A percentile compares a stretch with the other conserved stretches of the same genome.
phyloP scores from a whole-genome alignment of 2,888 invertebrate species.

The Anarsia innoxiella region DNA sequence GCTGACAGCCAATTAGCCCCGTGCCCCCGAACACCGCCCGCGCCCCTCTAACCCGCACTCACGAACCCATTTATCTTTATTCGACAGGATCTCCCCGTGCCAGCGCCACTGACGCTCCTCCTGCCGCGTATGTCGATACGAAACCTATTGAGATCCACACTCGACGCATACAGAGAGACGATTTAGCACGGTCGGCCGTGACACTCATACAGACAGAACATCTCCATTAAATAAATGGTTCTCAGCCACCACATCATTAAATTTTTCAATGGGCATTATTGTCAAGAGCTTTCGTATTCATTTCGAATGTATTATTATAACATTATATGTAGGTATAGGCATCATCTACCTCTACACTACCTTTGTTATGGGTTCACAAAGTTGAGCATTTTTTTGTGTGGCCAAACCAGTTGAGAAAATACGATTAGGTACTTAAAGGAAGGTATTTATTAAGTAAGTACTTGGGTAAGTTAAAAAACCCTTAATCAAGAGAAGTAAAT shows the following conservation, averaged over 20 bases:
- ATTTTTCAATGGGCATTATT: constrained; percentile 34
- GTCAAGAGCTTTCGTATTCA: too few species aligned
- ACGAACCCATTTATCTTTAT: constrained; percentile 63
- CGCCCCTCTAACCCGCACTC: constrained; percentile 43
- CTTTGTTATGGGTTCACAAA: too few species aligned
- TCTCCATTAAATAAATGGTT: constrained; percentile 42
- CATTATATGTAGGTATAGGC: too few species aligned
- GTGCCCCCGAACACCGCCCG: constrained; percentile 31
- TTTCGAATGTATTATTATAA: too few species aligned
- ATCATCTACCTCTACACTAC: too few species aligned
- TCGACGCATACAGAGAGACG: constrained; percentile 10
- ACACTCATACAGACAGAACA: constrained; percentile 46
- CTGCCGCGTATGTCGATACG: constrained; percentile 36
- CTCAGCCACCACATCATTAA: constrained; percentile 33
- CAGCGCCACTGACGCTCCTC: constrained; percentile 44
- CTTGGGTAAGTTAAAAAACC: too few species aligned
- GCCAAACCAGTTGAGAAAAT: too few species aligned
- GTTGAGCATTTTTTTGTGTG: too few species aligned
- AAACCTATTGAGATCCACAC: constrained; percentile 36
- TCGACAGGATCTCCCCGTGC: constrained; percentile 48
- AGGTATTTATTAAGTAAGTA: constrained; percentile 14
- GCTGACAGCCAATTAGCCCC: constrained; percentile 71
- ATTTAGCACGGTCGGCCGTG: constrained; percentile 29
- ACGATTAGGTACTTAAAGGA: too few species aligned
- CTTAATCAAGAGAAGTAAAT: constrained; percentile 9